phyloP scores from a whole-genome alignment of 2,888 invertebrate species.

The Lasioglossum figueresi region DNA sequence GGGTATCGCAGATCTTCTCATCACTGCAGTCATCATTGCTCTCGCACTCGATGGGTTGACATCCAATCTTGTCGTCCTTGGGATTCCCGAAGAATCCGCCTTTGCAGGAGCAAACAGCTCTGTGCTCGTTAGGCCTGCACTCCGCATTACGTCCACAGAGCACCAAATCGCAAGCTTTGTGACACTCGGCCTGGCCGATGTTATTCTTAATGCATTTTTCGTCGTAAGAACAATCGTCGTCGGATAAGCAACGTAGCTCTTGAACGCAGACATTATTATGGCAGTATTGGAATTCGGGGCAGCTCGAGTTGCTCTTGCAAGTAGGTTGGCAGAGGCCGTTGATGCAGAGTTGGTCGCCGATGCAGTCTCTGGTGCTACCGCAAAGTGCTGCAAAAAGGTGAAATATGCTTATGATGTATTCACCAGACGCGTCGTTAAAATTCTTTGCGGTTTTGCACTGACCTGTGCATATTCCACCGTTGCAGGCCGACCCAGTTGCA shows the following conservation, averaged over 20 bases:
- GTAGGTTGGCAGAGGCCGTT: constrained; percentile 94
- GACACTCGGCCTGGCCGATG: constrained; percentile 91
- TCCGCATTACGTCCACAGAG: constrained; percentile 93
- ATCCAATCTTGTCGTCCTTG: constrained; percentile 90
- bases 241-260: constrained; percentile 90
- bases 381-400: constrained; percentile 87
- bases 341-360: constrained; percentile 93
- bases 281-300: constrained; percentile 94
- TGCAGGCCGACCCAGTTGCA: constrained; percentile 92
- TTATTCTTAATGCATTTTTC: constrained; percentile 90
- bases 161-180: constrained; percentile 90
- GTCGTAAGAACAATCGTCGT: constrained; percentile 89
- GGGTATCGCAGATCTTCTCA: constrained; percentile 93
- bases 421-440: neutral
- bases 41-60: constrained; percentile 92
- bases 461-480: constrained; percentile 92
- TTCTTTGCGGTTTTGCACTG: constrained; percentile 77
- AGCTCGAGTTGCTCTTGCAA: constrained; percentile 91
- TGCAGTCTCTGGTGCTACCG: constrained; percentile 92
- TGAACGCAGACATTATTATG: constrained; percentile 93
- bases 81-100: constrained; percentile 91
- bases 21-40: constrained; percentile 90
- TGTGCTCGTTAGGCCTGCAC: constrained; percentile 90
- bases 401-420: neutral
- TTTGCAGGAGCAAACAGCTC: constrained; percentile 91